Conservation (phyloP, 2,888 invertebrate species). For the Orchesella flavescens region DNA sequence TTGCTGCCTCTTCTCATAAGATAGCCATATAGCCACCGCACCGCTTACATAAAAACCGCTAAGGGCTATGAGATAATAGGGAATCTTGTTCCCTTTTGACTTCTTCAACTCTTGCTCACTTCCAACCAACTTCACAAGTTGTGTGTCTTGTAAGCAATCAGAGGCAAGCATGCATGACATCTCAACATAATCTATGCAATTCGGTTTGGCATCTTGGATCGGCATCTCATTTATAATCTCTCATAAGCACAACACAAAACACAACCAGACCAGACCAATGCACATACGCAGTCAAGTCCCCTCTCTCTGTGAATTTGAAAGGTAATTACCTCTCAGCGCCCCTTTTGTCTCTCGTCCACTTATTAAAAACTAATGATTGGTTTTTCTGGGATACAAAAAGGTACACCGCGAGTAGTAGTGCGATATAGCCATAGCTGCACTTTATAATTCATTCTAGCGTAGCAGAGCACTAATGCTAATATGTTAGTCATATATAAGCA, state of each 20-base stretch:
- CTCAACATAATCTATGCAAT: background rate
- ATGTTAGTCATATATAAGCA: no score
- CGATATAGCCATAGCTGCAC: no score
- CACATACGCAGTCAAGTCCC: no score
- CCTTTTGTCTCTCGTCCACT: constrained; percentile 37
- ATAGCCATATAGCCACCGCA: background rate
- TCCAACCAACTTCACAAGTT: background rate
- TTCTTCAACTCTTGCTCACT: constrained; percentile 14
- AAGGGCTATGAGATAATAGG: constrained; percentile 50
- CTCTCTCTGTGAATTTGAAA: constrained; percentile 6
- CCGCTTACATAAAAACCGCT: constrained; percentile 36
- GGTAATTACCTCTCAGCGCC: constrained; percentile 29
- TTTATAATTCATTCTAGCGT: no score
- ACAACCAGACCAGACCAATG: no score
- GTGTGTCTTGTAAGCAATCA: no score
- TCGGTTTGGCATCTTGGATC: background rate
- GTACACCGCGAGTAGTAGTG: no score
- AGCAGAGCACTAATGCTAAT: no score
- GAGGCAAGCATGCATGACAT: no score
- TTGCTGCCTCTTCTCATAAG: constrained; percentile 4
- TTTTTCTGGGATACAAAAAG: no score
- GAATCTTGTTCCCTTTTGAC: constrained; percentile 23
- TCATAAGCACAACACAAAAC: no score
- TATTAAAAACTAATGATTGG: constrained; percentile 27
- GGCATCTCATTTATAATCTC: background rate